These are phyloP conservation scores for Lepidocyrtoides sp. DNA, from an alignment of 2,888 invertebrate genomes.

Conservation along the genomic window DNA sequence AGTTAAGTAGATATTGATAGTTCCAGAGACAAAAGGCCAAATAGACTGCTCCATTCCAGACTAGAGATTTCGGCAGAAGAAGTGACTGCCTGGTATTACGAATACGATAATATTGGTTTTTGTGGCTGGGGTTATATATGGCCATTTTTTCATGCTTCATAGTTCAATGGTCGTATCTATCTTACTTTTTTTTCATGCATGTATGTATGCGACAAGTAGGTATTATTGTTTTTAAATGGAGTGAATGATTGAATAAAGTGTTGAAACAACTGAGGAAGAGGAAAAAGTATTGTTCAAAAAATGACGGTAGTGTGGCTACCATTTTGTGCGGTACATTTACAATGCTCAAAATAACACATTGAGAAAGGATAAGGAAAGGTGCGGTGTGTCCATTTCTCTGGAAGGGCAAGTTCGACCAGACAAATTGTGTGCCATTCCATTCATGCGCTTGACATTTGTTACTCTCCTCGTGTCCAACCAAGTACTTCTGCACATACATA, in stretches of 20 bases:
- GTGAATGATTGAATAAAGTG: background rate
- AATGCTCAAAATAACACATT: too few relatives aligned
- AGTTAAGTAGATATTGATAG: background rate
- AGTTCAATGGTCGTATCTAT: conserved; percentile 36
- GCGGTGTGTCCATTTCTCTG: background rate
- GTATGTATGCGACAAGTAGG: background rate
- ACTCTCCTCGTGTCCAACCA: too few relatives aligned
- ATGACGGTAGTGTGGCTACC: background rate
- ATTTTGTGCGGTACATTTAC: background rate
- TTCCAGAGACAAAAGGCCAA: conserved; percentile 1
- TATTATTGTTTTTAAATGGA: background rate
- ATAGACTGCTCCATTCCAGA: background rate
- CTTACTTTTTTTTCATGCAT: background rate
- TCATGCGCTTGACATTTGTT: too few relatives aligned
- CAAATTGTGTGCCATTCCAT: too few relatives aligned
- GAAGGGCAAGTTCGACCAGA: background rate
- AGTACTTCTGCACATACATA: background rate
- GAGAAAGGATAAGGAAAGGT: too few relatives aligned
- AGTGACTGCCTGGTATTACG: too few relatives aligned
- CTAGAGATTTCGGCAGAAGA: too few relatives aligned
- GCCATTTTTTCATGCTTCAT: background rate
- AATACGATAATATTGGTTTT: too few relatives aligned
- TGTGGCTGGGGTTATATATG: too few relatives aligned
- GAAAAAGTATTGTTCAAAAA: background rate
- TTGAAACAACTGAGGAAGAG: background rate